Evolutionary conservation across 2,113 vertebrate genomes (phyloP), one percentile per base, ranked within the genome.

Genomic region (Pleuronectes platessa): DNA sequence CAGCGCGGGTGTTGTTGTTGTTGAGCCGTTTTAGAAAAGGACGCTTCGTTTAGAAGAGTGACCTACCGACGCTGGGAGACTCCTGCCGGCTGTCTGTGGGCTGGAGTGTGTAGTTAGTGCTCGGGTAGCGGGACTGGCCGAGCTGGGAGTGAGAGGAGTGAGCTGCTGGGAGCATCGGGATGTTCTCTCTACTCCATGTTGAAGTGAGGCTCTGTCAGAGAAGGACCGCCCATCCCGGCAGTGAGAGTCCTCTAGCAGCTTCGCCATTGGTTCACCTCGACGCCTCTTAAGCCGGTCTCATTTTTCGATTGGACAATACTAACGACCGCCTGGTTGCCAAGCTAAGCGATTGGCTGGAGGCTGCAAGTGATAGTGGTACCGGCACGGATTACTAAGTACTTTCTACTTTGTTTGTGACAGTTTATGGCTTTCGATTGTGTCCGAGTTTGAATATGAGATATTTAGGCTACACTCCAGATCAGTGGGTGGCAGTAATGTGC

Each of bases 131-230:
- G 47, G 65, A 55, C 7, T 26, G 3, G 3, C 9, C 21, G 8
- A 59, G 60, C 73, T 24, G 3, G 6, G 31, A 81, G 53, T 23
- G 61, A 17, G 40, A 66, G 53, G 47, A 24, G 3, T 20, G 21
- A 60, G 63, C 68, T 51, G 67, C 23, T 24, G 75, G 15, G 55
- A 60, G 77, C 76, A 60, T 58, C 76, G 10, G 40, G 47, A 80
- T 87, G 89, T 64, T 82, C 61, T 79, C 82, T 82, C 75, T 74
- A 86, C 92, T 92, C 92, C 92, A 93, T 93, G 18, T 93, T 93
- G 90, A 85, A 87, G 24, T 78, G 70, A 5, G 56, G 54, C 71
- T 7, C 70, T 77, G 74, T 76, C 6, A 18, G 31, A 31, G 31
- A 77, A 83, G 84, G 82, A 12, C 90, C 84, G 80, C 89, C 90